Evolutionary conservation across 2,797 vertebrate genomes (phyloP).

Genomic region (Xenops minutus): DNA sequence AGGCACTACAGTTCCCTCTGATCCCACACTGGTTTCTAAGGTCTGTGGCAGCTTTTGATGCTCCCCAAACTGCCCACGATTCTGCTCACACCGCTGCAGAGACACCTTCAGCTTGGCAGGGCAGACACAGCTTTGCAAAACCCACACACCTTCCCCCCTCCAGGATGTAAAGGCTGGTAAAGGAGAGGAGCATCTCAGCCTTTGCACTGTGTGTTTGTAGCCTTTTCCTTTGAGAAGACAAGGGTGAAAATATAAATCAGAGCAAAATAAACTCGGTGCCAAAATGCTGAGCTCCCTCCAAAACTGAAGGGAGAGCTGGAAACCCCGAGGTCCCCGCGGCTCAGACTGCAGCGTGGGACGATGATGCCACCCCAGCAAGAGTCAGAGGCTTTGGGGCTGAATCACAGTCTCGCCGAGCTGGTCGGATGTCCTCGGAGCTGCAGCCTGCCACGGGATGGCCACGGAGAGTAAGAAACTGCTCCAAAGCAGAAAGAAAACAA

Average conservation of each 20-base stretch:
- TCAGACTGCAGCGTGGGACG: background rate
- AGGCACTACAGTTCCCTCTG: background rate
- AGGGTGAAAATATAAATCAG: background rate
- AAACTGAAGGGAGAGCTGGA: background rate
- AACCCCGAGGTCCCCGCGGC: background rate
- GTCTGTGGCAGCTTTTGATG: background rate
- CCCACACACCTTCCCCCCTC: background rate
- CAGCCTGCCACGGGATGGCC: background rate
- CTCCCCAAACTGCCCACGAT: background rate
- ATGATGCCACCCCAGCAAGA: background rate
- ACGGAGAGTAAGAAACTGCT: background rate
- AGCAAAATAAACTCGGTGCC: background rate
- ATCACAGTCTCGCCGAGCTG: background rate
- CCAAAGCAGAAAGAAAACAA: background rate
- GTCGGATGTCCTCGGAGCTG: background rate
- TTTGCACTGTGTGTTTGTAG: fast-evolving
- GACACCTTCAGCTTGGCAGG: background rate
- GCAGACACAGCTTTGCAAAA: background rate
- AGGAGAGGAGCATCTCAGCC: background rate
- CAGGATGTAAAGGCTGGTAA: fast-evolving
- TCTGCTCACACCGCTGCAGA: background rate
- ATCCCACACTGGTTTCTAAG: background rate
- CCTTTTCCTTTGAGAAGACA: background rate
- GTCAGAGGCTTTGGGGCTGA: background rate
- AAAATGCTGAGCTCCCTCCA: background rate